Evolutionary conservation across 2,113 vertebrate species (phyloP), one percentile per base, ranked within the genome.

Genomic region (Edolisoma coerulescens): DNA sequence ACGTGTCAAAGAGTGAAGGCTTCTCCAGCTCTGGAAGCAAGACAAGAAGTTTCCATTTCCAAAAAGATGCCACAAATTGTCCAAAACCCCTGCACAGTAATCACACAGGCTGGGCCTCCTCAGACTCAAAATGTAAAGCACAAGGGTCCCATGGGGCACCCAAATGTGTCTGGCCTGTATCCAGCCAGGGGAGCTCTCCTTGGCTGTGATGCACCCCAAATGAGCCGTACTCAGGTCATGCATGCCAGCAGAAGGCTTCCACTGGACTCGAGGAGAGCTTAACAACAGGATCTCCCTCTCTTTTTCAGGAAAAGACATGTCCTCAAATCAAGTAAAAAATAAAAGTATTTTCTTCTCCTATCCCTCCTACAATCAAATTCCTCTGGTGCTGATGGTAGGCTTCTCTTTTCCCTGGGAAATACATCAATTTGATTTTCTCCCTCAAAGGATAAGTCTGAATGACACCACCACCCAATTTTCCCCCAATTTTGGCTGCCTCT

Each of bases 361-460:
- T 60, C 35, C 54, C 35, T 93, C 80, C 60, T 74, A 86, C 1
- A 2, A 84, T 45, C 30, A 37, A 93, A 92, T 90, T 93, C 80
- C 86, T 90, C 39, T 92, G 86, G 35, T 84, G 86, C 47, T 84
- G 52, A 30, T 67, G 76, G 21, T 63, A 70, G 76, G 89, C 42
- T 92, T 47, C 63, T 50, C 3, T 85, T 92, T 90, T 71, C 81
- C 73, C 74, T 87, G 60, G 84, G 73, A 52, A 92, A 69, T 89
- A 65, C 8, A 70, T 81, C 71, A 47, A 63, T 90, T 92, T 84
- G 56, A 81, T 95, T 88, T 95, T 86, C 56, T 88, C 28, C n/a
- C 88, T 90, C 88, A 78, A 92, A 91, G 82, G 82, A 80, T 83
- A 89, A 77, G 28, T 74, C 56, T 56, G 87, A 84, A 95, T 50